A percentile compares a stretch with the other conserved stretches of the same genome.
These are phyloP conservation scores for Synanthedon myopaeformis DNA, from an alignment of 2,888 invertebrate species.

Conservation along the genomic window DNA sequence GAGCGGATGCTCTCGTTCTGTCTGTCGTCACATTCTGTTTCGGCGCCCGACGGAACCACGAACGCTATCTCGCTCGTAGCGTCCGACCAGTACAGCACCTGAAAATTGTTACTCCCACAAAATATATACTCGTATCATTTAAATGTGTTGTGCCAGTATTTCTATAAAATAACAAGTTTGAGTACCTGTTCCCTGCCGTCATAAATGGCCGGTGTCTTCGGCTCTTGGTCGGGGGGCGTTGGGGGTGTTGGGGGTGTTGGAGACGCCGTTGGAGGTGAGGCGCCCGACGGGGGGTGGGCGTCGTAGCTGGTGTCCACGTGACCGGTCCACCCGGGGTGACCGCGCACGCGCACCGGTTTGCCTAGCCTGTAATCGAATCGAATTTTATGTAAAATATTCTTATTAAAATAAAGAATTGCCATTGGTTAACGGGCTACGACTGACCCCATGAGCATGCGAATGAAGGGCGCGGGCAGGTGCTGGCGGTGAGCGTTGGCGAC, in stretches of 20 bases:
- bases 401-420: too few relatives aligned
- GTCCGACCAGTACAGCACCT: conserved; percentile 95
- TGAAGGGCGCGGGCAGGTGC: conserved; percentile 75
- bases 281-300: conserved; percentile 28
- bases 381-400: too few relatives aligned
- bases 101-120: background rate
- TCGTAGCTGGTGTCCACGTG: conserved; percentile 90
- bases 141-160: too few relatives aligned
- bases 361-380: conserved; percentile 75
- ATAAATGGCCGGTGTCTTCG: conserved; percentile 77
- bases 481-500: conserved; percentile 83
- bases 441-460: conserved; percentile 67
- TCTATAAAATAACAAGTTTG: too few relatives aligned
- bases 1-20: conserved; percentile 45
- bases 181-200: conserved; percentile 81
- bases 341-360: conserved; percentile 85
- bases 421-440: too few relatives aligned
- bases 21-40: conserved; percentile 30
- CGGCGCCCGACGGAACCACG: conserved; percentile 80
- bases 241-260: conserved; percentile 6
- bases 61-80: conserved; percentile 95
- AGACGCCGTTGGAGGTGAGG: too few relatives aligned
- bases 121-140: too few relatives aligned
- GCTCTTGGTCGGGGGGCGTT: conserved; percentile 30
- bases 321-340: conserved; percentile 96